Evolutionary conservation across 2,888 invertebrate genomes (phyloP).

Genomic region (Cabera pusaria): DNA sequence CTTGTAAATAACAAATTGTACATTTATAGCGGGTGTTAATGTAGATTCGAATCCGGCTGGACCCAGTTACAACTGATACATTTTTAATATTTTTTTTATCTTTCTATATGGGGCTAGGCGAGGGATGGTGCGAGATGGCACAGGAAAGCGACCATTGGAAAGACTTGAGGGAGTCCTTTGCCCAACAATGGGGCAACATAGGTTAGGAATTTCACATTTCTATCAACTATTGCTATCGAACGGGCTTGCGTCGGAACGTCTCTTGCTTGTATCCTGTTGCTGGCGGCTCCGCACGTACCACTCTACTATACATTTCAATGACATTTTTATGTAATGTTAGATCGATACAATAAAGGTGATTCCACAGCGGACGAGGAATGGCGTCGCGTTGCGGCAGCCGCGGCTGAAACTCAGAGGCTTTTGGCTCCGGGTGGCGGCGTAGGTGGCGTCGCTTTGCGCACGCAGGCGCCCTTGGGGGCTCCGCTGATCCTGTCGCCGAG

Average conservation of each 20-base stretch:
- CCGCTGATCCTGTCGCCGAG: constrained; percentile 96
- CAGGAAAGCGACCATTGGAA: constrained; percentile 26
- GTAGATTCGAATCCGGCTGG: constrained; percentile 9
- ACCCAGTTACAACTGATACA: constrained; percentile 9
- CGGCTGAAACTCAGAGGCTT: constrained; percentile 91
- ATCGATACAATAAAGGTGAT: constrained; percentile 61
- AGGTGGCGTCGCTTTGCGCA: constrained; percentile 84
- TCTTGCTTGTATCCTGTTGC: constrained; percentile 11
- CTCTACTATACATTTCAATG: too few species aligned
- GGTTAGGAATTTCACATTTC: constrained; percentile 19
- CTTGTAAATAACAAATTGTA: constrained; percentile 21
- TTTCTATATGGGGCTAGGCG: constrained; percentile 25
- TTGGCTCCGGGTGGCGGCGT: constrained; percentile 80
- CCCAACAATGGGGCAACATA: constrained; percentile 26
- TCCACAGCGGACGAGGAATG: constrained; percentile 92
- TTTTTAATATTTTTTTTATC: constrained; percentile 20
- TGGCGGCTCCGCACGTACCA: too few species aligned
- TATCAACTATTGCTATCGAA: constrained; percentile 12
- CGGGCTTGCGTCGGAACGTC: constrained; percentile 5
- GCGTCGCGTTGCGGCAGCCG: constrained; percentile 91
- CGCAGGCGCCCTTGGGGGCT: constrained; percentile 92
- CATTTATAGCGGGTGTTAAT: constrained; percentile 15
- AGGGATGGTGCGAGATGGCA: constrained; percentile 26
- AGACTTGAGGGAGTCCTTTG: constrained; percentile 26
- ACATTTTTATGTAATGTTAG: too few species aligned